A percentile compares a stretch with the other conserved stretches of the same genome.
Conservation (phyloP, 2,888 invertebrate species). For the Myathropa florea region DNA sequence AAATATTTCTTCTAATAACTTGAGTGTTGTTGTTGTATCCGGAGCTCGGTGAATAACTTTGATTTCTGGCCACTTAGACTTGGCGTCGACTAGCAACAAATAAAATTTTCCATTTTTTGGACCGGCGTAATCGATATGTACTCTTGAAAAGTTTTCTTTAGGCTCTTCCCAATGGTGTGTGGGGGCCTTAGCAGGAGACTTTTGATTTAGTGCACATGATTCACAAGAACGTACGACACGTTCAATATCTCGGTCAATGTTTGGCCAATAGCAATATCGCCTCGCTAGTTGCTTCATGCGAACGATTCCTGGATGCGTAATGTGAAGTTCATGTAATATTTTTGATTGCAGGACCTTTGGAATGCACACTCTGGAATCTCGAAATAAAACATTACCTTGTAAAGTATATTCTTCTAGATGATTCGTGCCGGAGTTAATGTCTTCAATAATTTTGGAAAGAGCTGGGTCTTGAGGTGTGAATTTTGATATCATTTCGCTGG, state of each 20-base stretch:
- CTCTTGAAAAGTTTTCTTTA: background rate
- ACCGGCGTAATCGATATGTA: no score
- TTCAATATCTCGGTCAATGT: background rate
- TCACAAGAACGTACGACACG: background rate
- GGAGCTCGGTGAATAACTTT: background rate
- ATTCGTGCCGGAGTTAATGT: background rate
- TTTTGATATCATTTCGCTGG: background rate
- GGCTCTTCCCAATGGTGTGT: background rate
- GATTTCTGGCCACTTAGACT: background rate
- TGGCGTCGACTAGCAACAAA: background rate
- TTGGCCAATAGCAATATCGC: background rate
- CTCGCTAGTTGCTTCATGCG: background rate
- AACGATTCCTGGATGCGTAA: background rate
- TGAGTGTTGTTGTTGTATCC: background rate
- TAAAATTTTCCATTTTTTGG: background rate
- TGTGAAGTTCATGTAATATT: background rate
- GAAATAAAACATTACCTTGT: background rate
- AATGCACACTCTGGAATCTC: background rate
- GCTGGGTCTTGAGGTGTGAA: background rate
- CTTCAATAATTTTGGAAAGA: background rate
- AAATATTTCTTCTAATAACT: background rate
- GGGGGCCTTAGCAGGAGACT: background rate
- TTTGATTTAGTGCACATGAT: background rate
- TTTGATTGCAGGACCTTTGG: background rate
- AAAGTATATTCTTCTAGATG: constrained; percentile 3